These are phyloP conservation scores for Mungos mungo DNA, from an alignment of 2,113 vertebrate species.

Conservation along the genomic window DNA sequence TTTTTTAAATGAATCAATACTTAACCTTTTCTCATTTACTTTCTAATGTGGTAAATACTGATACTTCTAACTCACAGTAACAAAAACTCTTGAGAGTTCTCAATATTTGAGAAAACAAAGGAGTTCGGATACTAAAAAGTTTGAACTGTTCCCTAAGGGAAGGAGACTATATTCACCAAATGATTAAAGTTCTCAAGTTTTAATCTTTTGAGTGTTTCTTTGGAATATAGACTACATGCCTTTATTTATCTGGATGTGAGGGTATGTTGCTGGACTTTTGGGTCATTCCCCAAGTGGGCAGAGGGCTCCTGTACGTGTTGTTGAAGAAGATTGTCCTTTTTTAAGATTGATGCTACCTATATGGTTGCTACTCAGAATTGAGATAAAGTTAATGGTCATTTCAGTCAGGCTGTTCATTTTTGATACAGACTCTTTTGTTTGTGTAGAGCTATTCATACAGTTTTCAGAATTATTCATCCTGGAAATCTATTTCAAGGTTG, in stretches of 20 bases:
- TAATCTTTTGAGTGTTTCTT: constrained; percentile 12
- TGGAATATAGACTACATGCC: not conserved
- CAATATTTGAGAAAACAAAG: constrained; percentile 13
- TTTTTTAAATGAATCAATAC: constrained; percentile 14
- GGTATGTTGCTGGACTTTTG: not conserved
- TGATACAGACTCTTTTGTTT: not conserved
- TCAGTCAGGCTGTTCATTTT: not conserved
- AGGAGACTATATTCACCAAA: not conserved
- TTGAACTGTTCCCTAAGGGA: not conserved
- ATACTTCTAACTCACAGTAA: not conserved
- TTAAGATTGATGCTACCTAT: constrained; percentile 12
- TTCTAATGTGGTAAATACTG: constrained; percentile 1
- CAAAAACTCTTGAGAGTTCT: not conserved
- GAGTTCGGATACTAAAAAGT: not conserved
- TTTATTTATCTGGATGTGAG: not conserved
- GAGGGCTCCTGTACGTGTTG: not conserved
- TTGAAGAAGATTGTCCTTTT: constrained; percentile 24
- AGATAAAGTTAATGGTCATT: constrained; percentile 5
- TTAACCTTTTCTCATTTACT: not conserved
- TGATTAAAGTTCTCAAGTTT: not conserved
- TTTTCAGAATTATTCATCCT: constrained; percentile 9
- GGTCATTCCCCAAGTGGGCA: not conserved
- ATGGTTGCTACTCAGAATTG: not conserved
- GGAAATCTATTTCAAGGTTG: not conserved
- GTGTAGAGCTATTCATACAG: not conserved